Conservation (phyloP, 2,797 vertebrate species). For the Acanthiza pusilla region DNA sequence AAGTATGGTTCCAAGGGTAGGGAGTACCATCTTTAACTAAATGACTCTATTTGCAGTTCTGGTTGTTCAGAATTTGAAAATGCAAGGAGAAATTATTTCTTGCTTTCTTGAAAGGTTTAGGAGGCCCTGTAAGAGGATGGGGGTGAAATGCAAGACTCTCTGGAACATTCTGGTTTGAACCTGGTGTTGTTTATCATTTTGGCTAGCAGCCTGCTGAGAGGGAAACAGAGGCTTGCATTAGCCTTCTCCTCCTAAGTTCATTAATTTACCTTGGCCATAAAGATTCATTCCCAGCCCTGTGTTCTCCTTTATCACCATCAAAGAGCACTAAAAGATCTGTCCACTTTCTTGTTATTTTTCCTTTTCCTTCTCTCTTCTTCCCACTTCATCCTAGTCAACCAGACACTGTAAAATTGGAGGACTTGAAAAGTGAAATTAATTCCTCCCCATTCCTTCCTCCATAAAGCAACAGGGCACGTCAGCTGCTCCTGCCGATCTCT, state of each 20-base stretch:
- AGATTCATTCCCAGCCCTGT: neutral
- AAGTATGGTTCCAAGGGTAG: neutral
- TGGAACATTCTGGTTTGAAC: neutral
- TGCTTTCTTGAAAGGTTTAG: neutral
- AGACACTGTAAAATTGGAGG: neutral
- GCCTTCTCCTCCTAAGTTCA: neutral
- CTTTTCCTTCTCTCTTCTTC: neutral
- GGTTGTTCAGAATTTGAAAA: neutral
- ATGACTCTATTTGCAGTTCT: neutral
- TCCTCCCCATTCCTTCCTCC: neutral
- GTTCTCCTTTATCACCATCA: neutral
- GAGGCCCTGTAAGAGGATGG: neutral
- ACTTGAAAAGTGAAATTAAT: neutral
- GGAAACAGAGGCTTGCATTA: neutral
- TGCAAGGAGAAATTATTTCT: neutral
- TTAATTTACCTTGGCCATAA: neutral
- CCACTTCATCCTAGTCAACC: neutral
- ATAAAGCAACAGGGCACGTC: neutral
- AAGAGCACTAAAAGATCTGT: neutral
- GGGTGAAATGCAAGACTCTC: neutral
- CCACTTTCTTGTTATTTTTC: neutral
- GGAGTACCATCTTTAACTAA: neutral
- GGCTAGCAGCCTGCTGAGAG: neutral
- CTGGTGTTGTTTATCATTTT: neutral
- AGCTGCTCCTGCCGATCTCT: neutral